Percentiles rank a stretch among this genome's conserved stretches.
These are phyloP conservation scores for Ophonus ardosiacus DNA, from an alignment of 2,888 invertebrate species.

Conservation along the genomic window DNA sequence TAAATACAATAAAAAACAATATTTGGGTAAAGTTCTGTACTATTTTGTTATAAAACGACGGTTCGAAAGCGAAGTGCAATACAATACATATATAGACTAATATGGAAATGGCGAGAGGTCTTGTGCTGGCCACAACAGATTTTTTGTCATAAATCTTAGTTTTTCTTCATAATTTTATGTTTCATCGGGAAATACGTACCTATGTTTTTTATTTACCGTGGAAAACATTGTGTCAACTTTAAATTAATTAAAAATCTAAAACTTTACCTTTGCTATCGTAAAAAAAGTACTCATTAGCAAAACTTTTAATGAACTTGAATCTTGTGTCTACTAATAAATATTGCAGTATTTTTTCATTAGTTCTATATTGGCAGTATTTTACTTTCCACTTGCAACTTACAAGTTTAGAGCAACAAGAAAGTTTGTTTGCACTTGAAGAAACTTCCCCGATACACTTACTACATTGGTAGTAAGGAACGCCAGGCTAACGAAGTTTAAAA, in stretches of 20 bases:
- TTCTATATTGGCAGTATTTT: background rate
- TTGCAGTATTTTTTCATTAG: conserved; percentile 7
- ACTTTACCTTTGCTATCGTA: background rate
- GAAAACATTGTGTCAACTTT: no score
- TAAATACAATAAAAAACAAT: no score
- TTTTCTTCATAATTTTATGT: no score
- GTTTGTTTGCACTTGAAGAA: background rate
- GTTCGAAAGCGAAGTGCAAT: no score
- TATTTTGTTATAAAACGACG: no score
- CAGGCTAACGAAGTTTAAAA: conserved; percentile 29
- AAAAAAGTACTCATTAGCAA: background rate
- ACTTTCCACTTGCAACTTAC: background rate
- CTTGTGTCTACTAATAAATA: background rate
- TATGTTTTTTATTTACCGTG: no score
- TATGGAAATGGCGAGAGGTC: no score
- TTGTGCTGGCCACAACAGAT: no score
- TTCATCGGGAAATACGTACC: no score
- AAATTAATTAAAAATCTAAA: background rate
- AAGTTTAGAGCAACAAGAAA: background rate
- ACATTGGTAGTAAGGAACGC: background rate
- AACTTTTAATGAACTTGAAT: conserved; percentile 18
- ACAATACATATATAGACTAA: no score
- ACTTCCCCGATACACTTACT: background rate
- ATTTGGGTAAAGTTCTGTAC: no score
- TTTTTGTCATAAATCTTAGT: no score